Percentiles rank a stretch among this genome's conserved stretches.
These are phyloP conservation scores for Synanthedon andrenaeformis DNA, from an alignment of 2,888 invertebrate species.

Conservation along the genomic window DNA sequence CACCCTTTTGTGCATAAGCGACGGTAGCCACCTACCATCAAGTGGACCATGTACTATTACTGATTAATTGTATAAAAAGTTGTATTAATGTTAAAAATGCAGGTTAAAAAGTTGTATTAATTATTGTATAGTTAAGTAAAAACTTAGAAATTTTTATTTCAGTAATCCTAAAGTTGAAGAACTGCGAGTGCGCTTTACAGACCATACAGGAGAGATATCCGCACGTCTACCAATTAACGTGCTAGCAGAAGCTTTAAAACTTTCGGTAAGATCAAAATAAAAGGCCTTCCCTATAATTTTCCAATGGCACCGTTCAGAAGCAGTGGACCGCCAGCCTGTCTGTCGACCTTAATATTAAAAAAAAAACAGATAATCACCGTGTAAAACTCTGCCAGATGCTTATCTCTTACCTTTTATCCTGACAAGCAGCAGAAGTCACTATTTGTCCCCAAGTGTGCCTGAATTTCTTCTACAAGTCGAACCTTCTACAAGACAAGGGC, in stretches of 20 bases:
- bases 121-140: background rate
- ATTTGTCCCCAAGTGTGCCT: too few relatives aligned
- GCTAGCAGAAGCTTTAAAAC: conserved; percentile 71
- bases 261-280: conserved; percentile 48
- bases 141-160: conserved; percentile 22
- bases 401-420: too few relatives aligned
- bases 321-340: too few relatives aligned
- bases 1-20: background rate
- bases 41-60: background rate
- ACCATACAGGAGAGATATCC: conserved; percentile 76
- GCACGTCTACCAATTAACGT: conserved; percentile 70
- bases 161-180: conserved; percentile 45
- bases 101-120: too few relatives aligned
- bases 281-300: too few relatives aligned
- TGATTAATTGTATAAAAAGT: background rate
- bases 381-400: too few relatives aligned
- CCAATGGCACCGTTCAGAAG: too few relatives aligned
- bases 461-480: too few relatives aligned
- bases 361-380: background rate
- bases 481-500: too few relatives aligned
- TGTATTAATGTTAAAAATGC: too few relatives aligned
- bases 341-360: too few relatives aligned
- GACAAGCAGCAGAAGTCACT: too few relatives aligned
- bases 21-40: background rate
- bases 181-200: conserved; percentile 73